These are phyloP conservation scores for Plagiodera versicolora DNA, from an alignment of 2,888 invertebrate genomes.

Conservation along the genomic window DNA sequence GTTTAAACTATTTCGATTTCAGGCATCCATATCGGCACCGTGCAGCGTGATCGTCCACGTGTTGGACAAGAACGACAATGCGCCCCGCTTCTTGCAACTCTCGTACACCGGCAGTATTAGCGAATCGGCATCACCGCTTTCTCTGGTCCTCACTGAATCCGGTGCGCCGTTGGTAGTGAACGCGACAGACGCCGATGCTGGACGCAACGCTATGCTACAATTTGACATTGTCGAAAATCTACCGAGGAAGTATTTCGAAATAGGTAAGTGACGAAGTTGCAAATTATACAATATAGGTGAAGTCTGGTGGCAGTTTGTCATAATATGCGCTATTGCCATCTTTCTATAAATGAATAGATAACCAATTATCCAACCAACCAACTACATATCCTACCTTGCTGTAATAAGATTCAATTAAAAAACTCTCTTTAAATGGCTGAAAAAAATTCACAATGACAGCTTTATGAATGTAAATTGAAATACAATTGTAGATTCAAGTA, in stretches of 20 bases:
- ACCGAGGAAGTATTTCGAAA: slow-evolving; percentile 77
- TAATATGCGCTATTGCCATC: too few species aligned
- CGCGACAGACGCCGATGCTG: slow-evolving; percentile 83
- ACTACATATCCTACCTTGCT: too few species aligned
- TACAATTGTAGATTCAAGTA: slow-evolving; percentile 67
- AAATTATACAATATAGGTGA: too few species aligned
- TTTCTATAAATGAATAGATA: too few species aligned
- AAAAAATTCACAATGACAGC: too few species aligned
- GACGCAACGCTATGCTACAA: slow-evolving; percentile 79
- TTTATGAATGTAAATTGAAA: too few species aligned
- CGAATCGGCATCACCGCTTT: slow-evolving; percentile 73
- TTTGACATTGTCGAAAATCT: slow-evolving; percentile 83
- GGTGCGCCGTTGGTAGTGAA: slow-evolving; percentile 81
- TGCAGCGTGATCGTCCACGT: slow-evolving; percentile 81
- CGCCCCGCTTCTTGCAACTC: slow-evolving; percentile 70
- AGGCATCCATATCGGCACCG: slow-evolving; percentile 68
- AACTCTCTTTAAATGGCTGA: too few species aligned
- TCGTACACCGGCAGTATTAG: slow-evolving; percentile 72
- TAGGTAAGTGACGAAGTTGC: too few species aligned
- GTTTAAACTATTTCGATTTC: slow-evolving; percentile 31
- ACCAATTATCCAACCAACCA: too few species aligned
- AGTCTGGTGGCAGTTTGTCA: too few species aligned
- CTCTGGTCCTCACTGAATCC: slow-evolving; percentile 69
- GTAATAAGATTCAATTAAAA: too few species aligned
- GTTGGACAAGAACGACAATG: slow-evolving; percentile 85